Evolutionary conservation across 2,888 invertebrate species (phyloP).

Genomic region (Sinopyrophorus schimmeli): DNA sequence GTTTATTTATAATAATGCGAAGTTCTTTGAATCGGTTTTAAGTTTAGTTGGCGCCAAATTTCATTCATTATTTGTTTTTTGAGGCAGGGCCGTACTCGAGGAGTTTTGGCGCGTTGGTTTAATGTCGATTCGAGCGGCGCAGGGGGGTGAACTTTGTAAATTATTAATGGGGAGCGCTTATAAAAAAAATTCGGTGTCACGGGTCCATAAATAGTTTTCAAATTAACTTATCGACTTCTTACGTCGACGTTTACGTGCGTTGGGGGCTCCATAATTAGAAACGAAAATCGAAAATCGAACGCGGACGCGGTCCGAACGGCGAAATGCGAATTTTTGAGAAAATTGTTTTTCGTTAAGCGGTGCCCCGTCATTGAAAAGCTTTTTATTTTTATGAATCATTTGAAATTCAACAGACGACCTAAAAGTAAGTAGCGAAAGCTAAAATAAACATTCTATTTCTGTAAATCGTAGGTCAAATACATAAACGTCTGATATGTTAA

Average conservation of each 20-base stretch:
- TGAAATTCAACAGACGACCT: slow-evolving; percentile 26
- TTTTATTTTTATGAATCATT: slow-evolving; percentile 28
- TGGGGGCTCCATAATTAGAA: slow-evolving; percentile 6
- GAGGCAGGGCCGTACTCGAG: too few relatives aligned
- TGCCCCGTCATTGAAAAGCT: slow-evolving; percentile 20
- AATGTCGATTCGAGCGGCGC: too few relatives aligned
- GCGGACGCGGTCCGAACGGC: slow-evolving; percentile 6
- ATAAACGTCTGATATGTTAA: slow-evolving; percentile 27
- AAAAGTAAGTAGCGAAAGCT: slow-evolving; percentile 24
- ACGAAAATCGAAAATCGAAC: slow-evolving; percentile 4
- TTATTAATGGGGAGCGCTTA: too few relatives aligned
- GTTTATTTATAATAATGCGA: too few relatives aligned
- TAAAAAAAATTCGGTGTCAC: too few relatives aligned
- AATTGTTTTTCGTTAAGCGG: slow-evolving; percentile 2
- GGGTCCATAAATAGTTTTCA: slow-evolving; percentile 19
- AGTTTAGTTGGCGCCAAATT: too few relatives aligned
- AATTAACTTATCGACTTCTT: slow-evolving; percentile 20
- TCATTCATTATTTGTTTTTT: too few relatives aligned
- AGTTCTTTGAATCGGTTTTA: too few relatives aligned
- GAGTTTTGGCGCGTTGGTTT: too few relatives aligned
- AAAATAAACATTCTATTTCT: slow-evolving; percentile 27
- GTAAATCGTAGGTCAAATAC: slow-evolving; percentile 26
- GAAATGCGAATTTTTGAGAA: slow-evolving; percentile 6
- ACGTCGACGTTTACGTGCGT: slow-evolving; percentile 15
- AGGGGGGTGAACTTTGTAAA: too few relatives aligned